Conservation (phyloP, 1,140 invertebrate genomes). For the Penaeus vannamei region DNA sequence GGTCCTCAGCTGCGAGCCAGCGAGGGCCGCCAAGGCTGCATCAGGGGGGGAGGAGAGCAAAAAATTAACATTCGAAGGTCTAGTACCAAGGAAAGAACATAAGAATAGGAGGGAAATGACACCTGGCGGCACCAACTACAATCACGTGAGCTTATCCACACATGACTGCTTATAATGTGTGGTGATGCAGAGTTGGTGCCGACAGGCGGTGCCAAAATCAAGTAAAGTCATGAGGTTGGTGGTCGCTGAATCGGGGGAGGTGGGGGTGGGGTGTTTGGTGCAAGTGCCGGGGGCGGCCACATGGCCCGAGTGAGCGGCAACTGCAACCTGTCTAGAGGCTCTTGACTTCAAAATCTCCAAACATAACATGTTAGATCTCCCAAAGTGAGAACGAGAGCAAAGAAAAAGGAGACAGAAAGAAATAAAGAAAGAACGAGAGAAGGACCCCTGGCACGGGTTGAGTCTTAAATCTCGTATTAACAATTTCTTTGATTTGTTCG, state of each 20-base stretch:
- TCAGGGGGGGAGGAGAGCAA: constrained; percentile 67
- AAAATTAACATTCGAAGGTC: constrained; percentile 47
- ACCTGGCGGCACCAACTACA: neutral
- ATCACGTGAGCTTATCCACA: neutral
- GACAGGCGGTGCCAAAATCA: too few species aligned
- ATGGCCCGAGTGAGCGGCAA: too few species aligned
- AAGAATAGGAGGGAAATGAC: constrained; percentile 3
- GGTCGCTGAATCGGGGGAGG: too few species aligned
- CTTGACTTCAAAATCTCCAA: neutral
- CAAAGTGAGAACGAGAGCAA: neutral
- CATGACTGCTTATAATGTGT: too few species aligned
- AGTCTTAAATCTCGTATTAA: too few species aligned
- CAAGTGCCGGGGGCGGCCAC: too few species aligned
- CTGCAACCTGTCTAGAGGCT: too few species aligned
- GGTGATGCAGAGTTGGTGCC: too few species aligned
- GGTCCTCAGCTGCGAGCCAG: constrained; percentile 90
- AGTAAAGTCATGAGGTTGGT: too few species aligned
- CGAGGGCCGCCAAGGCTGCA: constrained; percentile 87
- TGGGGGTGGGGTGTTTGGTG: too few species aligned
- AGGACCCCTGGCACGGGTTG: neutral
- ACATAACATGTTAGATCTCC: neutral
- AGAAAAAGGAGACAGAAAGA: too few species aligned
- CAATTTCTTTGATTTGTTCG: too few species aligned
- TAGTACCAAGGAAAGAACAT: constrained; percentile 43
- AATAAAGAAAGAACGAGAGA: neutral